Evolutionary conservation across 2,797 vertebrate genomes (phyloP), one percentile per base, ranked within the genome.

Genomic region (Eospalax fontanierii): DNA sequence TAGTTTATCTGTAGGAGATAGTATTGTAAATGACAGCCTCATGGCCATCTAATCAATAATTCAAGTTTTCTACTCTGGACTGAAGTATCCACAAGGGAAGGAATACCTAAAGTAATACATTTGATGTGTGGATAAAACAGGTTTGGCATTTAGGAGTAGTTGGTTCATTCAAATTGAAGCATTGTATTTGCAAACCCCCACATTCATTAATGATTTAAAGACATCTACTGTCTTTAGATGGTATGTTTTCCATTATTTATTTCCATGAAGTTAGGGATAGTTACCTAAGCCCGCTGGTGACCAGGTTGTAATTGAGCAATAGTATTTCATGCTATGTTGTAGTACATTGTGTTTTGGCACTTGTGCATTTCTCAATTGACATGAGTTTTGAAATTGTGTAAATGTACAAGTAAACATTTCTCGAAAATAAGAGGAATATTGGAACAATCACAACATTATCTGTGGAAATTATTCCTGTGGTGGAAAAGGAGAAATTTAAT

Each of bases 211-310:
- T 92, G 40, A 96, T 95, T 96, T 95, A 94, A 59, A 85, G 63
- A 79, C 26, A 63, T 90, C 30, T 89, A 74, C 61, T 83, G 78
- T 90, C 87, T 93, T 87, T 86, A 86, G 88, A 46, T 30, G 46
- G 33, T 81, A 43, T 16, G 76, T 82, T 94, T 73, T 96, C 30
- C 73, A 94, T 97, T 95, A 94, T 96, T 97, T 96, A 95, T 94
- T 95, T 93, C 46, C 7, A 93, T 10, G 38, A 94, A 92, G 26
- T 24, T 90, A 66, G 16, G 19, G 11, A 93, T 97, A 94, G 95
- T 95, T 96, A 94, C 74, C 28, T 91, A 38, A 40, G 50, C 57
- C 74, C 86, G 90, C 46, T 82, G 7, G 26, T 30, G 24, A 68
- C 14, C 63, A 80, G 14, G 10, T 88, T 90, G 28, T 91, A 79